phyloP scores from a whole-genome alignment of 2,113 vertebrate genomes.

The Morone saxatilis region DNA sequence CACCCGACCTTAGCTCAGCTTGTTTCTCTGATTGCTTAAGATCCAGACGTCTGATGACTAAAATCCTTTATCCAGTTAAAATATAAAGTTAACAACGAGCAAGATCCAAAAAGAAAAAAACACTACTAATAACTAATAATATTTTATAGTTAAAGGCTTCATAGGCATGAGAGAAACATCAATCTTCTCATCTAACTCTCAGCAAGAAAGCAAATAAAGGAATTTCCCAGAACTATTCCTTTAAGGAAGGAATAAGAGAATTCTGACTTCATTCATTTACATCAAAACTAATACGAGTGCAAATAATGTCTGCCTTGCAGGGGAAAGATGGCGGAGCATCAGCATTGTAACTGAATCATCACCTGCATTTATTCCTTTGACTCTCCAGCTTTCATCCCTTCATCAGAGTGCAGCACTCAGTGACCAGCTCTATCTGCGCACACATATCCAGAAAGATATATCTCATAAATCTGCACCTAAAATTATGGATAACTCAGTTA shows the following conservation, averaged over 20 bases:
- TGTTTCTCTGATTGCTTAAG: too few species aligned
- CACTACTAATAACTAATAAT: too few species aligned
- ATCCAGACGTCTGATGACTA: too few species aligned
- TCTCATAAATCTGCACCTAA: conserved; percentile 43
- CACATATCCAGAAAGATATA: conserved; percentile 49
- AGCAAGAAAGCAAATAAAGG: too few species aligned
- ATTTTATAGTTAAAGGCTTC: not conserved
- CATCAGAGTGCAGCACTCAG: conserved; percentile 26
- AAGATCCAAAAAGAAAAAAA: not conserved
- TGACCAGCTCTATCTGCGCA: conserved; percentile 47
- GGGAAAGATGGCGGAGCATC: conserved; percentile 73
- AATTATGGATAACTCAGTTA: conserved; percentile 31
- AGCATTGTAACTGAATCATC: conserved; percentile 71
- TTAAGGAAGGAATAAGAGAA: too few species aligned
- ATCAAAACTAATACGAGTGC: conserved; percentile 11
- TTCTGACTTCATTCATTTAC: not conserved
- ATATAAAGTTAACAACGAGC: too few species aligned
- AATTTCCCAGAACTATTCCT: not conserved
- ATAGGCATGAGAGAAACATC: not conserved
- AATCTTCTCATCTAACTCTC: not conserved
- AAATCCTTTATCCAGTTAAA: too few species aligned
- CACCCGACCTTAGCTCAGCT: too few species aligned
- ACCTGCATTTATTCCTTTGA: conserved; percentile 24
- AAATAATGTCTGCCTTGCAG: conserved; percentile 67
- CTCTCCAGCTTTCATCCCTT: conserved; percentile 20